Evolutionary conservation across 2,113 vertebrate genomes (phyloP), one percentile per base, ranked within the genome.

Genomic region (Scophthalmus maximus): DNA sequence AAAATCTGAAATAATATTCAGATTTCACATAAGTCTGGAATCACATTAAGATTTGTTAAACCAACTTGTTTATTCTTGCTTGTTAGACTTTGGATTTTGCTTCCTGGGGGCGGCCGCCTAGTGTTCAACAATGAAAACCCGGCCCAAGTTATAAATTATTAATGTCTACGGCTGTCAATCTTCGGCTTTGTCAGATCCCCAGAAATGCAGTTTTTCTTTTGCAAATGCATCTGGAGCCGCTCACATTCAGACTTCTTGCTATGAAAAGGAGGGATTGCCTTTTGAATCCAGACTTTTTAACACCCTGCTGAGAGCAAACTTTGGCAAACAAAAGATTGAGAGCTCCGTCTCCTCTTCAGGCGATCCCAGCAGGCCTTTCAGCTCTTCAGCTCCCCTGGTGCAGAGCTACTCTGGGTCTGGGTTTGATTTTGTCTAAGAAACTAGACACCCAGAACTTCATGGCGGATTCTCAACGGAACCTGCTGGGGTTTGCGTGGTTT

Each of bases 341-440:
- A 95, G 93, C 36, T 96, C 95, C 0, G 94, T 96, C 83, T 97
- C 96, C 73, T 96, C 96, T 85, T 95, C 95, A 6, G 96, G 96
- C 77, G 95, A 91, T 72, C 96, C 96, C 87, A 97, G 91, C 80
- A 96, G 90, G 61, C 95, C 96, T 84, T 96, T 95, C 57, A 96
- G 94, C 77, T 96, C 95, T 61, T 94, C 78, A 94, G 93, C 20
- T 97, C 96, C 68, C 95, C 95, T 38, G 95, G 92, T n/a, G 93
- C 76, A 0, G 92, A 79, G 0, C 93, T 94, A 0, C 94, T 93
- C 90, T 95, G 89, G n/a, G 94, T 95, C 91, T 96, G 95, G 93
- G 17, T 84, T 96, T 96, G 90, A 95, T 50, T 50, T 50, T 5
- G 94, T 1, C 94, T 87, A 32, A 96, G 92, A 1, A 95, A 95